Base-by-base conservation (phyloP, 2,113 vertebrate genomes). In the Glaucidium brasilianum region DNA sequence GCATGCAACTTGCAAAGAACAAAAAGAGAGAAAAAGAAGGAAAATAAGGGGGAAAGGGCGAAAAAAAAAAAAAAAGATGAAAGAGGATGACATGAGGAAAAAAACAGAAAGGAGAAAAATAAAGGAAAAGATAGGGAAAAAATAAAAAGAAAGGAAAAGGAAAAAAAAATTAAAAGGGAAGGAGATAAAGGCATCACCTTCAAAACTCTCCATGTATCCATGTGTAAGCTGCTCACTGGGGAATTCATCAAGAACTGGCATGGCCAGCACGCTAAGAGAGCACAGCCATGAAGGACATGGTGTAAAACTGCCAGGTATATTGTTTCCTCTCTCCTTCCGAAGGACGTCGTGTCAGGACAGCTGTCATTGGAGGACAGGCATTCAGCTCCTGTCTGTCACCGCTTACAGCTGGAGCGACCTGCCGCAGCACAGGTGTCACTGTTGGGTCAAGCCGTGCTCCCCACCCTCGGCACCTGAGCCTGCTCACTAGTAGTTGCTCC, bases 221-320 rank as follows among this genome's bases (percentile, higher is more conserved):
- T 3, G 7, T 6, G 2, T 14, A 64, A 85, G 43, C 55, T 79
- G 37, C 30, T 79, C 64, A 12, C 12, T 7, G 13, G 43, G 53
- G 68, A 79, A 72, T 35, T 35, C 12, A 34, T 5, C 0, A 0
- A 58, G 55, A 74, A 21, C 35, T 11, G 21, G 34, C 0, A 0
- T 60, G 56, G 41, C 37, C 50, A 56, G 59, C 53, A 58, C 20
- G 9, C 10, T 3, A 14, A 26, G 22, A 26, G 10, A 60, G 49
- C 59, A 15, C 20, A 37, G 59, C 18, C 21, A 6, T 0, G 32
- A 62, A 94, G 50, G 56, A 10, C 59, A 43, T 0, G 2, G 26
- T 5, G 3, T 11, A 29, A 32, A 16, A 14, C 5, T 0, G 1
- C 10, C 58, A 35, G 29, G 45, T 3, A 0, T 1, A 17, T 14